Evolutionary conservation across 2,888 invertebrate genomes (phyloP), one percentile per base, ranked within the genome.

Genomic region (Augiades crinisus): DNA sequence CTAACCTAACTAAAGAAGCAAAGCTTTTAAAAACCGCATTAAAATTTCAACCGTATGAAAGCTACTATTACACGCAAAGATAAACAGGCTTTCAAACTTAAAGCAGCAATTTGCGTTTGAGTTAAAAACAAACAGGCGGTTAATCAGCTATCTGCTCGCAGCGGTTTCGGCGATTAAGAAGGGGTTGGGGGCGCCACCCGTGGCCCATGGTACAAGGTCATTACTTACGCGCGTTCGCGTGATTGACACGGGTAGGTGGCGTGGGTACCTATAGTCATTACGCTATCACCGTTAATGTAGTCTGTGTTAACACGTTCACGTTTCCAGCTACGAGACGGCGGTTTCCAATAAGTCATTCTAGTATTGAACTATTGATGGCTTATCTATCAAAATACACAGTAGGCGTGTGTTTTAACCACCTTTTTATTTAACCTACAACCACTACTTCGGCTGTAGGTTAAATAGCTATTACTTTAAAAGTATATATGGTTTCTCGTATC

Each of bases 161-260:
- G 38, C 13, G 47, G 47, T 47, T 47, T 47, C 27, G 30, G 47
- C 30, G 37, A 38, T 38, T 38, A 38, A 47, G 38, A 38, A 47
- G 17, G 47, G 14, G 38, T 31, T 13, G 38, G 0, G 19, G 4
- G 30, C 13, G 21, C 17, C 21, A 33, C 33, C 33, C 27, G n/a
- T n/a, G 14, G 33, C 43, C 12, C 41, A 14, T 16, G 10, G 10
- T 31, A 10, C 80, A 82, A 83, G 83, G 82, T 81, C 81, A 78
- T 47, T 77, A 72, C 58, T 69, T 68, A 62, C 64, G 58, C 63
- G 63, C 66, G 47, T 60, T 70, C 63, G 72, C 71, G 69, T 76
- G 79, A 73, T 75, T 70, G 68, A 71, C 69, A 66, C 31, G 22
- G 33, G 30, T 40, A 40, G 33, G 14, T 33, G 12, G 59, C 51